These are phyloP conservation scores for Amphibalanus amphitrite DNA, from an alignment of 1,140 invertebrate species.

Conservation along the genomic window DNA sequence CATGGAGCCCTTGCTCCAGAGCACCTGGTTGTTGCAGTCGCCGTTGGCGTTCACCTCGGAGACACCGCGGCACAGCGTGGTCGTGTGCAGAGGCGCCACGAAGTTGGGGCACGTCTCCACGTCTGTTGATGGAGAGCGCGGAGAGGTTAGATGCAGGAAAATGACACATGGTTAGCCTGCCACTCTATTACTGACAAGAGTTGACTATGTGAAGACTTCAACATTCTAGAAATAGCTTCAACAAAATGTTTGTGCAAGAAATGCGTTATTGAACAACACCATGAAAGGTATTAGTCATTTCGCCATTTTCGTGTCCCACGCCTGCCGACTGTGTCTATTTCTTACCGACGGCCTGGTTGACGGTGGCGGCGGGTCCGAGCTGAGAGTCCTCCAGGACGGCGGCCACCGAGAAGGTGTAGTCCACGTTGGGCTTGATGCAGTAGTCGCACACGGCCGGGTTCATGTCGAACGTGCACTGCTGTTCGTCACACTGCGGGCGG, in stretches of 20 bases:
- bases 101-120: slow-evolving; percentile 20
- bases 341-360: slow-evolving; percentile 20
- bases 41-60: slow-evolving; percentile 19
- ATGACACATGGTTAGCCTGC: too few relatives aligned
- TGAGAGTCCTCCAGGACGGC: slow-evolving; percentile 17
- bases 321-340: too few relatives aligned
- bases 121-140: slow-evolving; percentile 12
- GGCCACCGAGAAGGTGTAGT: slow-evolving; percentile 21
- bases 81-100: slow-evolving; percentile 19
- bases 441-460: slow-evolving; percentile 19
- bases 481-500: slow-evolving; percentile 12
- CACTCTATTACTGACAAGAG: too few relatives aligned
- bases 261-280: too few relatives aligned
- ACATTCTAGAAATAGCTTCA: too few relatives aligned
- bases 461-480: slow-evolving; percentile 15
- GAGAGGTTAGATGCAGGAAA: too few relatives aligned
- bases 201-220: too few relatives aligned
- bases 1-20: slow-evolving; percentile 19
- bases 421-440: slow-evolving; percentile 19
- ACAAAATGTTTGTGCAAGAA: too few relatives aligned
- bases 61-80: slow-evolving; percentile 19
- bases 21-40: slow-evolving; percentile 18
- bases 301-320: too few relatives aligned
- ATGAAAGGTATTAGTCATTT: too few relatives aligned
- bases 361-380: slow-evolving; percentile 19